Percentiles rank a stretch among this genome's conserved stretches.
Conservation (phyloP, 2,888 invertebrate species). For the Eristalis arbustorum region DNA sequence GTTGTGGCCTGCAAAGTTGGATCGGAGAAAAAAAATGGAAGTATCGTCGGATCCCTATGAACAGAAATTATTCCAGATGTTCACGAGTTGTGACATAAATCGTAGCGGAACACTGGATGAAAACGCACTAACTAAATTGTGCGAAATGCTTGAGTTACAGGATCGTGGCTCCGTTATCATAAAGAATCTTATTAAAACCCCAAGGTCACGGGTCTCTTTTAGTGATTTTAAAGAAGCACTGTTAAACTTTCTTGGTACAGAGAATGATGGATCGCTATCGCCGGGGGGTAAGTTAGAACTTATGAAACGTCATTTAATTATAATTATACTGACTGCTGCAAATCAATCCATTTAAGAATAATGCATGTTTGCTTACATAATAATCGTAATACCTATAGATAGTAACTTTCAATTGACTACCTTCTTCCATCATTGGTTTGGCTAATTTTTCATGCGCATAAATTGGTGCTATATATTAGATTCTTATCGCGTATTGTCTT, state of each 20-base stretch:
- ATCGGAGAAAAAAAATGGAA: conserved; percentile 71
- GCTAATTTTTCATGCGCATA: not conserved
- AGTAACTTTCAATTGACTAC: not conserved
- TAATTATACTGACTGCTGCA: not conserved
- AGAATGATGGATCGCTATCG: conserved; percentile 75
- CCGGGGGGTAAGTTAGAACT: conserved; percentile 56
- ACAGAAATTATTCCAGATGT: conserved; percentile 89
- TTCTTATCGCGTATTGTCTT: not conserved
- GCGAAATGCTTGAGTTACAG: conserved; percentile 89
- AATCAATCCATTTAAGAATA: not conserved
- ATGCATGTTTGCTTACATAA: conserved; percentile 34
- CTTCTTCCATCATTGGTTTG: not conserved
- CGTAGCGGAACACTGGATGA: conserved; percentile 86
- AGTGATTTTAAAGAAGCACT: conserved; percentile 89
- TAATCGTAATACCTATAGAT: not conserved
- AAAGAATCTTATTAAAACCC: conserved; percentile 82
- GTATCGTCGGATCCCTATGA: conserved; percentile 87
- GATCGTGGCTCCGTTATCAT: conserved; percentile 85
- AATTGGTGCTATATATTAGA: not conserved
- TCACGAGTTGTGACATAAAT: conserved; percentile 88
- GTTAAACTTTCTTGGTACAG: conserved; percentile 85
- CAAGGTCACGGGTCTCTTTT: conserved; percentile 83
- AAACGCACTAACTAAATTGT: conserved; percentile 85
- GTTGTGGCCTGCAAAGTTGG: conserved; percentile 38
- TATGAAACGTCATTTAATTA: not conserved